Conservation (phyloP, 2,888 invertebrate species). For the Hofmannophila pseudospretella region DNA sequence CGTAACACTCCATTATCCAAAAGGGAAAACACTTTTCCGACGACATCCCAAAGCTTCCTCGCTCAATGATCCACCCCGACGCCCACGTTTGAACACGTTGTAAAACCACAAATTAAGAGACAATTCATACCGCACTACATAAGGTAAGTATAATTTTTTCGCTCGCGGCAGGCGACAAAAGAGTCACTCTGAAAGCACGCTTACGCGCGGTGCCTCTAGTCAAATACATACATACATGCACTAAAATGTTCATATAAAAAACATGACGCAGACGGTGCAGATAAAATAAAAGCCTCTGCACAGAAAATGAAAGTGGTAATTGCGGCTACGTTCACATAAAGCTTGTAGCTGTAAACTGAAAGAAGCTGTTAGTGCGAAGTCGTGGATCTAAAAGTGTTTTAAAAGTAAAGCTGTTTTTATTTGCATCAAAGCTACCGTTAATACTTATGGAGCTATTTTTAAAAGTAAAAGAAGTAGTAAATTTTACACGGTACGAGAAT, state of each 20-base stretch:
- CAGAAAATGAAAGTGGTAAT: conserved; percentile 61
- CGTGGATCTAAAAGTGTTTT: conserved; percentile 37
- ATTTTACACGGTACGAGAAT: too few species aligned
- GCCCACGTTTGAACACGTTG: conserved; percentile 32
- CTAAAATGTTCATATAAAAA: conserved; percentile 43
- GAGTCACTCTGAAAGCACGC: conserved; percentile 39
- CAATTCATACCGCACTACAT: conserved; percentile 40
- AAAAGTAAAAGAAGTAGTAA: too few species aligned
- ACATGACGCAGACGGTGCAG: conserved; percentile 43
- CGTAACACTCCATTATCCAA: conserved; percentile 12
- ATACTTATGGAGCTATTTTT: too few species aligned
- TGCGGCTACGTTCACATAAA: conserved; percentile 54
- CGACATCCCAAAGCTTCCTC: conserved; percentile 54
- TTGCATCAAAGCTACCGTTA: too few species aligned
- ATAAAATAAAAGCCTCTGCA: conserved; percentile 60
- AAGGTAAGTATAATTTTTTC: conserved; percentile 36
- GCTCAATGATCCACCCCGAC: conserved; percentile 42
- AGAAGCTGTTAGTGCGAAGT: conserved; percentile 53
- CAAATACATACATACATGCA: conserved; percentile 37
- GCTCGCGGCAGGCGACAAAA: conserved; percentile 20
- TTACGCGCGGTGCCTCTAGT: conserved; percentile 32
- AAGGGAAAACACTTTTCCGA: conserved; percentile 34
- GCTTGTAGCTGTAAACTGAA: conserved; percentile 54
- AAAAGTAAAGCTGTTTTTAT: background rate
- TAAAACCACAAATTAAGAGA: conserved; percentile 49